A percentile compares a stretch with the other conserved stretches of the same genome.
phyloP scores from a whole-genome alignment of 2,113 vertebrate genomes.

The Rhinogobius similis region DNA sequence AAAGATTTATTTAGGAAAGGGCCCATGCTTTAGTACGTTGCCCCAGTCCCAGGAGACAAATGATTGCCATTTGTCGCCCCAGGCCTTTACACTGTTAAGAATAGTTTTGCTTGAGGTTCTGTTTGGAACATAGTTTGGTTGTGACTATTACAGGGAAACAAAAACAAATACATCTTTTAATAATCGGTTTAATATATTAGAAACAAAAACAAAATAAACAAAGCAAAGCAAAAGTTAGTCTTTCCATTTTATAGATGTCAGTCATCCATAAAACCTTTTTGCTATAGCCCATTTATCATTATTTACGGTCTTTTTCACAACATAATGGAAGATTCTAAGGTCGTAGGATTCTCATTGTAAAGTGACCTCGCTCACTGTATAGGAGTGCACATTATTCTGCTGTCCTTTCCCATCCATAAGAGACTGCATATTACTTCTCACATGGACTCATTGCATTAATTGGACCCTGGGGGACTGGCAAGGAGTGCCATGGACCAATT shows the following conservation, averaged over 20 bases:
- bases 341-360: too few species aligned
- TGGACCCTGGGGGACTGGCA: neutral
- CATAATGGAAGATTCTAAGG: neutral
- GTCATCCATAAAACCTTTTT: too few species aligned
- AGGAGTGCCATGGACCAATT: neutral
- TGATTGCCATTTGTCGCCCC: conserved; percentile 15
- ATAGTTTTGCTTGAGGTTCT: neutral
- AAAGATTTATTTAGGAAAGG: neutral
- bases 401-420: neutral
- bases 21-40: neutral
- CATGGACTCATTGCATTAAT: neutral
- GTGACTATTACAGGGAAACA: neutral
- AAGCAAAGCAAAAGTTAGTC: too few species aligned
- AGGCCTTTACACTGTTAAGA: neutral
- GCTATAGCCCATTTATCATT: neutral
- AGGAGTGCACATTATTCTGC: neutral
- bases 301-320: neutral
- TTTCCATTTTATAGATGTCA: too few species aligned
- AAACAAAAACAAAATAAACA: too few species aligned
- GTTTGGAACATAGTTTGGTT: neutral
- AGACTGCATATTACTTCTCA: neutral
- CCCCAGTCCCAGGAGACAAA: conserved; percentile 2
- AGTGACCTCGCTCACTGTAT: neutral
- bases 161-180: neutral
- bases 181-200: too few species aligned